A percentile compares a stretch with the other conserved stretches of the same genome.
phyloP scores from a whole-genome alignment of 2,888 invertebrate genomes.

The Drosophila stalkeri region DNA sequence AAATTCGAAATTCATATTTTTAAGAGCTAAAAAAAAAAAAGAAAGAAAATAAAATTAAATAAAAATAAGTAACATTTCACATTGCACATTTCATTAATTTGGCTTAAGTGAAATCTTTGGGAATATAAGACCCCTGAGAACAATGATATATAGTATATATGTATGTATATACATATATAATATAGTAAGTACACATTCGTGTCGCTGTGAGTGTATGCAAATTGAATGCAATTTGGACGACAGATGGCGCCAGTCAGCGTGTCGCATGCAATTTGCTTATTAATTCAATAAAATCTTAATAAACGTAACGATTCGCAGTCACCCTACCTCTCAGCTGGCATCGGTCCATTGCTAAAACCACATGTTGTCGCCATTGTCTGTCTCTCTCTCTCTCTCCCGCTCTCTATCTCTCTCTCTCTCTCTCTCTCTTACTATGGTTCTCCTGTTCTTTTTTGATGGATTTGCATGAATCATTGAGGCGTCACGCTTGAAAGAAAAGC shows the following conservation, averaged over 20 bases:
- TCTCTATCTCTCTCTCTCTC: not conserved
- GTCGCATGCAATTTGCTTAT: constrained; percentile 78
- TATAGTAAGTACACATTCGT: constrained; percentile 4
- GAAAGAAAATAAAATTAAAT: not conserved
- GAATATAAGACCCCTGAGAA: constrained; percentile 34
- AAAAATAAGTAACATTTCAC: constrained; percentile 21
- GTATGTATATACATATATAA: not conserved
- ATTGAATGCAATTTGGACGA: constrained; percentile 62
- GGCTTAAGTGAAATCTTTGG: constrained; percentile 34
- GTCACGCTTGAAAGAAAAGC: constrained; percentile 79
- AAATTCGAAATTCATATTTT: constrained; percentile 42
- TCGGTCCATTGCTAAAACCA: constrained; percentile 65
- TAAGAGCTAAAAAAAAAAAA: constrained; percentile 13
- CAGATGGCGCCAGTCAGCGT: constrained; percentile 78
- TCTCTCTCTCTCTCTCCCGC: not conserved
- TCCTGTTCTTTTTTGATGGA: constrained; percentile 66
- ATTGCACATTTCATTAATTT: constrained; percentile 51
- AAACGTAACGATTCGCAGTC: constrained; percentile 52
- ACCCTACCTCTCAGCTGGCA: constrained; percentile 18
- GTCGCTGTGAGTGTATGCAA: constrained; percentile 44
- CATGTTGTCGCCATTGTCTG: constrained; percentile 59
- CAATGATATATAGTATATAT: constrained; percentile 28
- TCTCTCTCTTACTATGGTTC: not conserved
- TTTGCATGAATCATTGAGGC: constrained; percentile 82
- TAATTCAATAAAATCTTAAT: constrained; percentile 76